These are phyloP conservation scores for Herminia tarsipennalis DNA, from an alignment of 2,888 invertebrate species.

Conservation along the genomic window DNA sequence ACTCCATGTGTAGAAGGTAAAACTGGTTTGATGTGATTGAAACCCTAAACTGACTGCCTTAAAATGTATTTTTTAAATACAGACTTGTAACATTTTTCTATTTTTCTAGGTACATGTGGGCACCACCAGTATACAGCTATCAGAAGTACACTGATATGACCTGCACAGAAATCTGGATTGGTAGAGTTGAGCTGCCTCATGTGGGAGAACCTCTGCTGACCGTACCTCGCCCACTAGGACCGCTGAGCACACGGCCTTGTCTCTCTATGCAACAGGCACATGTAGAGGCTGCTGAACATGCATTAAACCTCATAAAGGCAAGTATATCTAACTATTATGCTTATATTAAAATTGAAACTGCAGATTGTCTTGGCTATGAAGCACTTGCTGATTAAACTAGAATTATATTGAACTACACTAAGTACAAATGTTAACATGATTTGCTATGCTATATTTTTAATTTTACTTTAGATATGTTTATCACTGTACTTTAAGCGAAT, in stretches of 20 bases:
- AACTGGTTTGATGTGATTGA: too few relatives aligned
- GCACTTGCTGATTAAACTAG: background rate
- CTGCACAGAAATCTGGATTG: constrained; percentile 62
- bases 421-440: too few relatives aligned
- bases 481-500: too few relatives aligned
- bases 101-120: constrained; percentile 69
- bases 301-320: constrained; percentile 68
- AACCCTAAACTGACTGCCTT: background rate
- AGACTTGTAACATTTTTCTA: too few relatives aligned
- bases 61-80: background rate
- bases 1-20: constrained; percentile 75
- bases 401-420: too few relatives aligned
- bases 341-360: too few relatives aligned
- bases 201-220: constrained; percentile 63
- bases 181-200: constrained; percentile 65
- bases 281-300: constrained; percentile 68
- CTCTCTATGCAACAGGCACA: constrained; percentile 63
- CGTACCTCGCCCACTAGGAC: constrained; percentile 59
- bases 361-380: background rate
- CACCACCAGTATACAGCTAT: constrained; percentile 65
- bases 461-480: too few relatives aligned
- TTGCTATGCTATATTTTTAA: too few relatives aligned
- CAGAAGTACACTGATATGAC: constrained; percentile 59
- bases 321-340: too few relatives aligned
- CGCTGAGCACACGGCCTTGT: constrained; percentile 59